A percentile compares a stretch with the other conserved stretches of the same genome.
Conservation (phyloP, 2,888 invertebrate species). For the Diarsia mendica region DNA sequence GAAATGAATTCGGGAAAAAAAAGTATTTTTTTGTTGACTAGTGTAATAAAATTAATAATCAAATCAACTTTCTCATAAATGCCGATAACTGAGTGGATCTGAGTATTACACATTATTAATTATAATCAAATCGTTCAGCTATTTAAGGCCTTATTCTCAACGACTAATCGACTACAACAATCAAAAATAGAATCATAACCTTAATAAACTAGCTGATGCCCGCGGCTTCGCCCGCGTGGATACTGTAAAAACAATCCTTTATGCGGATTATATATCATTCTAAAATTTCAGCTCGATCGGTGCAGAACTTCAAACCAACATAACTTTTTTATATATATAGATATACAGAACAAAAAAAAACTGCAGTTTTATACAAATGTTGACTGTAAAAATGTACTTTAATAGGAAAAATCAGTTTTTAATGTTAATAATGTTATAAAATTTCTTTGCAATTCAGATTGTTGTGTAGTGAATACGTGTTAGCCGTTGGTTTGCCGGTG, state of each 20-base stretch:
- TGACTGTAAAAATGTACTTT: background rate
- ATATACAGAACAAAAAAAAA: background rate
- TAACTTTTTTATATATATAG: too few relatives aligned
- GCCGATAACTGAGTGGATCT: constrained; percentile 38
- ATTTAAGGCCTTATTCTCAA: constrained; percentile 6
- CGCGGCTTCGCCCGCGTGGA: too few relatives aligned
- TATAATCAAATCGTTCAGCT: constrained; percentile 18
- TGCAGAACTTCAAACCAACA: too few relatives aligned
- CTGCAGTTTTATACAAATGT: background rate
- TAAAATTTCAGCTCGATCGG: too few relatives aligned
- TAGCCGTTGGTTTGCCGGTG: background rate
- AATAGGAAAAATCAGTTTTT: background rate
- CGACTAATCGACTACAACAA: constrained; percentile 1
- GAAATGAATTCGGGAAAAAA: too few relatives aligned
- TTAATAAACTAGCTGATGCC: too few relatives aligned
- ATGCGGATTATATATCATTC: too few relatives aligned
- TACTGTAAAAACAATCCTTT: too few relatives aligned
- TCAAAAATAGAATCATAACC: background rate
- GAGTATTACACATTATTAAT: constrained; percentile 24
- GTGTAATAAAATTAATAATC: constrained; percentile 29
- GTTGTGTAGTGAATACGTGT: background rate
- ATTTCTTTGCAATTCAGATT: background rate
- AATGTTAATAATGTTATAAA: background rate
- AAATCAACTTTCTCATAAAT: constrained; percentile 45
- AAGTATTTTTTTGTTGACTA: too few relatives aligned